Evolutionary conservation across 2,113 vertebrate genomes (phyloP), one percentile per base, ranked within the genome.

Genomic region (Pseudorhombus dupliciocellatus): DNA sequence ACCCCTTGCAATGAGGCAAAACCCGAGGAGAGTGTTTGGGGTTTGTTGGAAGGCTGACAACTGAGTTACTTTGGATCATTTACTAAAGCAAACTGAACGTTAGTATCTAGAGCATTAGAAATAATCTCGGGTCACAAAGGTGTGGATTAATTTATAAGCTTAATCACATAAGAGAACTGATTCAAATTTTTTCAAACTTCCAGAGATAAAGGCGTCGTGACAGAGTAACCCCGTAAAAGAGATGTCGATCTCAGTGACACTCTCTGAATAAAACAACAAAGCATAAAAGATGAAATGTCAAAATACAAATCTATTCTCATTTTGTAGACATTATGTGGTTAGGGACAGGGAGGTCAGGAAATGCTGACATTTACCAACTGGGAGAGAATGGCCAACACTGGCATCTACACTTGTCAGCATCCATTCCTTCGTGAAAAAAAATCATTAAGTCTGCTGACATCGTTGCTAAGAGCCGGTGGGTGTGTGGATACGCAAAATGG

Each of bases 41-140:
- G 12, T 46, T 18, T 46, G 42, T 46, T 18, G 42, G 42, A 46
- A 46, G 16, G 16, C 60, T 58, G 70, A 26, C 42, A 66, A 30
- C 66, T 63, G 61, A 65, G 59, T 25, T 77, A 20, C 55, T 48
- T 20, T 18, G 66, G 70, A 44, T 68, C 30, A 72, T 75, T 79
- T 72, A 69, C 66, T 61, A 48, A 59, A 59, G 53, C 16, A 18
- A 11, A 40, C 22, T 71, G 52, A 70, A 67, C 68, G 53, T 57
- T 18, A 60, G 65, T 62, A 8, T 53, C 21, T 48, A 37, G 40
- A 5, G 21, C 20, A 58, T 62, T 48, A 25, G 20, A 66, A 66
- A 57, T 48, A 66, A 44, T 57, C 22, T 44, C 25, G 31, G 4
- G 52, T 7, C 31, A 25, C 42, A 34, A 52, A 53, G 48, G 15